Conservation (phyloP, 92 coral and sea anemone genomes). For the Isaurus tuberculatus region DNA sequence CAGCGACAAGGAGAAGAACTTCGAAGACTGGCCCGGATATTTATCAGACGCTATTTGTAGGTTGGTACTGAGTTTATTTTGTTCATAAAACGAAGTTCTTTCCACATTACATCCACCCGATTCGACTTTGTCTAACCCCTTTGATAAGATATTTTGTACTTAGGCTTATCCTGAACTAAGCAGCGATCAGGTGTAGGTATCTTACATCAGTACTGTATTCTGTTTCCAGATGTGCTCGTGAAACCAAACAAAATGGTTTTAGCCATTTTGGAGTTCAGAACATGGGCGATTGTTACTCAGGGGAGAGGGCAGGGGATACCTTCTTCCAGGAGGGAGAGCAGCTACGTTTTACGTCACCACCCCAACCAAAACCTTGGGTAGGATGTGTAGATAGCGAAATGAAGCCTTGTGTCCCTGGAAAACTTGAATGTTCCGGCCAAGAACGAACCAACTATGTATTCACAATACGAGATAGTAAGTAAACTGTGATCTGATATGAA, state of each 20-base stretch:
- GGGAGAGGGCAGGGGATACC: conserved; percentile 77
- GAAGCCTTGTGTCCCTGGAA: conserved; percentile 72
- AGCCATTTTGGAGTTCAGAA: conserved; percentile 90
- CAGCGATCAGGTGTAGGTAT: too few relatives aligned
- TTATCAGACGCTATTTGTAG: conserved; percentile 94
- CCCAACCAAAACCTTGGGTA: conserved; percentile 93
- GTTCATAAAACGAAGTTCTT: neutral
- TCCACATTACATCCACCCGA: neutral
- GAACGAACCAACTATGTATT: conserved; percentile 92
- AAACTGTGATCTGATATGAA: neutral
- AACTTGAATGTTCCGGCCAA: conserved; percentile 92
- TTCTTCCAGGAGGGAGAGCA: conserved; percentile 95
- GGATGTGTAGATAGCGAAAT: conserved; percentile 91
- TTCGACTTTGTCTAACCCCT: neutral
- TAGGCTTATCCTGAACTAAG: too few relatives aligned
- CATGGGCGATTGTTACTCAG: conserved; percentile 94
- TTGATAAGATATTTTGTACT: too few relatives aligned
- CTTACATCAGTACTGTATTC: neutral
- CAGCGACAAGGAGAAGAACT: conserved; percentile 75
- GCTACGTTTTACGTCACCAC: conserved; percentile 69
- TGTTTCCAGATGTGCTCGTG: conserved; percentile 86
- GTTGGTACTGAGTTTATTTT: conserved; percentile 40
- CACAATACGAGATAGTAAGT: conserved; percentile 81
- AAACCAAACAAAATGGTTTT: conserved; percentile 79
- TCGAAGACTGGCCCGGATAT: conserved; percentile 90